phyloP scores from a whole-genome alignment of 2,888 invertebrate species.

The Timema podura region DNA sequence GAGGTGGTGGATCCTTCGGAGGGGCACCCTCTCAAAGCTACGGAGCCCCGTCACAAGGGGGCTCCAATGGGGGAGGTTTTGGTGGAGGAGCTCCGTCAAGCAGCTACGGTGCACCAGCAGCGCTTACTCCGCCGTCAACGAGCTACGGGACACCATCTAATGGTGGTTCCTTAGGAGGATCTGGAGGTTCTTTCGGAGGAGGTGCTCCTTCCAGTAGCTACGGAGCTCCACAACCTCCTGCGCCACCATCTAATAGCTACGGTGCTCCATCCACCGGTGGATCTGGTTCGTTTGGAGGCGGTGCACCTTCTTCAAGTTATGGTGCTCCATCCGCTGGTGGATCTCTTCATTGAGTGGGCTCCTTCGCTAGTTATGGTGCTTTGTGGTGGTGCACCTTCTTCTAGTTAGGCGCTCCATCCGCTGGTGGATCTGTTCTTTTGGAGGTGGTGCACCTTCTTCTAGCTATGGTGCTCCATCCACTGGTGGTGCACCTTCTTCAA shows the following conservation, averaged over 20 bases:
- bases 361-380: conserved; percentile 19
- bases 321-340: conserved; percentile 42
- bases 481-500: conserved; percentile 33
- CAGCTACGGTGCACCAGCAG: conserved; percentile 38
- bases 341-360: conserved; percentile 38
- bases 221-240: conserved; percentile 42
- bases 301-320: conserved; percentile 36
- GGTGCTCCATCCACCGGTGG: conserved; percentile 37
- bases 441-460: conserved; percentile 42
- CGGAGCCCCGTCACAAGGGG: neutral
- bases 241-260: conserved; percentile 22
- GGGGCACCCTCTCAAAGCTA: neutral
- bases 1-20: neutral
- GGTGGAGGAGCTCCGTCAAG: conserved; percentile 25
- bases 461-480: conserved; percentile 40
- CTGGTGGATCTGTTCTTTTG: conserved; percentile 14
- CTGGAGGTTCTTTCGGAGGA: conserved; percentile 19
- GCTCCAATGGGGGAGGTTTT: neutral
- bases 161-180: conserved; percentile 15
- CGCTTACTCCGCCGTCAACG: conserved; percentile 20
- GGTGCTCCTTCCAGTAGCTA: conserved; percentile 48
- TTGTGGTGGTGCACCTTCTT: conserved; percentile 35
- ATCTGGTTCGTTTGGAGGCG: conserved; percentile 32
- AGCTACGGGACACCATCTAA: conserved; percentile 27
- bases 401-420: conserved; percentile 48